Evolutionary conservation across 2,113 vertebrate genomes (phyloP), one percentile per base, ranked within the genome.

Genomic region (Micromys minutus): DNA sequence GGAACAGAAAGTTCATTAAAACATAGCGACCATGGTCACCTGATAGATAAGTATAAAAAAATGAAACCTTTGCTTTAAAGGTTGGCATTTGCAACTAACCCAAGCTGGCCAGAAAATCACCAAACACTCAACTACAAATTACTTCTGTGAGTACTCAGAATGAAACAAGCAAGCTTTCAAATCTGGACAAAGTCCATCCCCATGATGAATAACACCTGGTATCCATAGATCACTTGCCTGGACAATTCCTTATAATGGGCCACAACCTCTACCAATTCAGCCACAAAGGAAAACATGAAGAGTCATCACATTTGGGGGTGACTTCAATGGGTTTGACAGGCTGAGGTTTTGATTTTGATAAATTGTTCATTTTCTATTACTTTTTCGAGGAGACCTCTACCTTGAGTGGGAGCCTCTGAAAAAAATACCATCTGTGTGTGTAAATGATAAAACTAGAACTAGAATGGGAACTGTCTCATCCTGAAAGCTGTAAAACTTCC

Each of bases 261-360:
- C 83, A 39, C 19, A 42, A 63, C 55, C 83, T 86, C 4, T 50
- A 47, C 74, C 31, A 26, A 7, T 34, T 87, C 69, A 87, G 52
- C 89, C 71, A 39, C 57, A 95, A 11, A 93, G 50, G 69, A 65
- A 90, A 96, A 95, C 17, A 15, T 65, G 67, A 87, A 86, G n/a
- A 80, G 7, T 93, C 84, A 74, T 95, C 91, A 31, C 69, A 63
- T n/a, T 96, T 90, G 11, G 81, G 71, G 79, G 36, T 74, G 31
- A 94, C 86, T 87, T 95, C 88, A 76, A 16, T 92, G 31, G 50
- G 36, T 57, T 59, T 47, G 3, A 87, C 5, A 89, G 21, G 47
- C 72, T 55, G 29, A 94, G 86, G 50, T 76, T 96, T 92, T 87
- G 31, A 93, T 61, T 94, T 90, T 85, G 63, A 95, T 80, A 96